Percentiles rank a stretch among this genome's conserved stretches.
phyloP scores from a whole-genome alignment of 2,888 invertebrate species.

The Drosophila robusta region DNA sequence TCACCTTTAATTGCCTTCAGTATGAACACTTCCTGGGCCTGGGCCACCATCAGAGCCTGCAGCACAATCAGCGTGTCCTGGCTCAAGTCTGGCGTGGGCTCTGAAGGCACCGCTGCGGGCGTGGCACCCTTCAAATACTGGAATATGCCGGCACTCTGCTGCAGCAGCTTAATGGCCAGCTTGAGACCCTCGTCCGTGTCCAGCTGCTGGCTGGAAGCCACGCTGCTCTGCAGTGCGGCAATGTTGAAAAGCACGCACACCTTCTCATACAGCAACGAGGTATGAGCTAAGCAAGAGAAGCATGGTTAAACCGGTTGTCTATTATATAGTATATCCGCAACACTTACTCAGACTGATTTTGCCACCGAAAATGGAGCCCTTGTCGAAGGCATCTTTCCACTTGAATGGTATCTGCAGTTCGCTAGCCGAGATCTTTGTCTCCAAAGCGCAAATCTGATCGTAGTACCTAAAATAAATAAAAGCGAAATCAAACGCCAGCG shows the following conservation, averaged over 20 bases:
- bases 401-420: conserved; percentile 99
- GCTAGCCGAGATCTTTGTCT: conserved; percentile 96
- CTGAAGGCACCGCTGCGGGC: conserved; percentile 94
- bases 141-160: conserved; percentile 97
- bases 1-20: conserved; percentile 95
- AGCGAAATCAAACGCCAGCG: conserved; percentile 20
- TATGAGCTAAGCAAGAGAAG: conserved; percentile 88
- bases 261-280: conserved; percentile 96
- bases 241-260: conserved; percentile 98
- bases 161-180: conserved; percentile 95
- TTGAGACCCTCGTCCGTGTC: conserved; percentile 98
- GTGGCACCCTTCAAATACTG: conserved; percentile 92
- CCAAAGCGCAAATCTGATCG: conserved; percentile 96
- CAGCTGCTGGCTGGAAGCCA: conserved; percentile 93
- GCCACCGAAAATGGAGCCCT: conserved; percentile 96
- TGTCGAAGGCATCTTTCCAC: conserved; percentile 99
- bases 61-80: conserved; percentile 96
- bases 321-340: conserved; percentile 3
- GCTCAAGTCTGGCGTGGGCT: conserved; percentile 97
- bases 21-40: conserved; percentile 99
- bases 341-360: conserved; percentile 95
- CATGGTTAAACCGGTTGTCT: conserved; percentile 30
- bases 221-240: conserved; percentile 95
- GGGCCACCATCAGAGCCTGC: conserved; percentile 96
- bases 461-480: conserved; percentile 90